Evolutionary conservation across 1,140 invertebrate species (phyloP).

Genomic region (Zaprionus tsacasi): DNA sequence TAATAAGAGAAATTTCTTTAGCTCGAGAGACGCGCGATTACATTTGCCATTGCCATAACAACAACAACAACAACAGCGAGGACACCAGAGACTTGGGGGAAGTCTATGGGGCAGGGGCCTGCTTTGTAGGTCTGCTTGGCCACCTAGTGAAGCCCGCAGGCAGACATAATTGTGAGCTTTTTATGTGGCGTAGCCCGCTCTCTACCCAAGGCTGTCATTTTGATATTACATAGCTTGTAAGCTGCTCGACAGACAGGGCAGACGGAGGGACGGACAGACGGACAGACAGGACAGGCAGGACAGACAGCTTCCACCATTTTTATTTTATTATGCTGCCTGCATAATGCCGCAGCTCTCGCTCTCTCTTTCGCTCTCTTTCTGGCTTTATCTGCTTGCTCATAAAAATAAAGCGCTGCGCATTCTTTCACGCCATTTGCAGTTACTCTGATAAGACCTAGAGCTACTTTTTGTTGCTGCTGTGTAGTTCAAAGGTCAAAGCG

Average conservation of each 20-base stretch:
- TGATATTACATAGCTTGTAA: slow-evolving; percentile 80
- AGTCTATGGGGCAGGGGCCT: background rate
- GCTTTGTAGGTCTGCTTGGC: background rate
- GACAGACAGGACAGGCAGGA: background rate
- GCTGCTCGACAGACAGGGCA: slow-evolving; percentile 38
- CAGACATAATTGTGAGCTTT: slow-evolving; percentile 74
- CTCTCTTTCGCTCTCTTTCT: background rate
- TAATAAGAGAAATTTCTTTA: slow-evolving; percentile 70
- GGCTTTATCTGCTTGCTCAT: slow-evolving; percentile 74
- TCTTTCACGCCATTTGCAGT: slow-evolving; percentile 83
- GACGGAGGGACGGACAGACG: no score
- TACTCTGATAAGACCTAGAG: slow-evolving; percentile 77
- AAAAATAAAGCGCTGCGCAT: slow-evolving; percentile 82
- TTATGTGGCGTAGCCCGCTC: slow-evolving; percentile 67
- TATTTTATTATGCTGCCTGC: slow-evolving; percentile 80
- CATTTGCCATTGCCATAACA: slow-evolving; percentile 53
- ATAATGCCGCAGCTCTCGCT: slow-evolving; percentile 53
- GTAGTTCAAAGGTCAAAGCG: slow-evolving; percentile 65
- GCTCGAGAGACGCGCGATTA: slow-evolving; percentile 54
- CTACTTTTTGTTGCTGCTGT: slow-evolving; percentile 41
- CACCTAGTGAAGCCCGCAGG: slow-evolving; percentile 24
- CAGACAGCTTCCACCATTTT: slow-evolving; percentile 47
- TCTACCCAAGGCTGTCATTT: slow-evolving; percentile 70
- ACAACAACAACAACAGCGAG: background rate
- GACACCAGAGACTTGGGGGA: background rate